Evolutionary conservation across 2,113 vertebrate species (phyloP), one percentile per base, ranked within the genome.

Genomic region (Saccopteryx bilineata): DNA sequence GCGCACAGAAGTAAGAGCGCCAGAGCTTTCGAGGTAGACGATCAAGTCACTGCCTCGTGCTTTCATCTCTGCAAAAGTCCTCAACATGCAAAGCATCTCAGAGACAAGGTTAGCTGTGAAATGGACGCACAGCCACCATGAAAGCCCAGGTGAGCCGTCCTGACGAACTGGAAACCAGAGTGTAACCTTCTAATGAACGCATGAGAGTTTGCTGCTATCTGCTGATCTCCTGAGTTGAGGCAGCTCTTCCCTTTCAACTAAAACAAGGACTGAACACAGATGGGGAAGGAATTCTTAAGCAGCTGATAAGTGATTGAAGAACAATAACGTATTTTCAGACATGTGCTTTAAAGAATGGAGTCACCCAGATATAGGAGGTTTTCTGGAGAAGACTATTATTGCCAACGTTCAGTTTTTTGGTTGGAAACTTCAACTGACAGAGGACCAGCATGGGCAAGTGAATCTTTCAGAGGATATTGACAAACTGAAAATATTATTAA

Each of bases 81-180:
- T 96, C 94, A 92, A 94, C 0, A 52, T 90, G 66, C 33, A 92
- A 96, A 91, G 72, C 14, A 72, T 93, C 97, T 96, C 95, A 96
- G 86, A 97, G 84, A 60, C 86, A 86, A 86, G 3, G 63, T 95
- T 60, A 90, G 39, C 88, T 92, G 19, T 85, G 75, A 80, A 46
- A 61, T 52, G 61, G 97, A 28, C 50, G 88, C 18, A 46, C 61
- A 92, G 94, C 87, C 95, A 97, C 97, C 90, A 58, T 3, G 90
- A 94, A 92, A 93, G 78, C 66, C 80, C 90, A 96, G 85, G 93
- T 86, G 96, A 97, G 83, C 92, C 72, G 60, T 84, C 56, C 68
- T 96, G 95, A 95, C 94, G 96, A 93, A 95, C 85, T 96, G 97
- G 91, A 98, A 98, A 97, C 48, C 85, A 90, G 80, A 85, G 90